phyloP scores from a whole-genome alignment of 1,140 invertebrate genomes.

The Sweltsa coloradensis region DNA sequence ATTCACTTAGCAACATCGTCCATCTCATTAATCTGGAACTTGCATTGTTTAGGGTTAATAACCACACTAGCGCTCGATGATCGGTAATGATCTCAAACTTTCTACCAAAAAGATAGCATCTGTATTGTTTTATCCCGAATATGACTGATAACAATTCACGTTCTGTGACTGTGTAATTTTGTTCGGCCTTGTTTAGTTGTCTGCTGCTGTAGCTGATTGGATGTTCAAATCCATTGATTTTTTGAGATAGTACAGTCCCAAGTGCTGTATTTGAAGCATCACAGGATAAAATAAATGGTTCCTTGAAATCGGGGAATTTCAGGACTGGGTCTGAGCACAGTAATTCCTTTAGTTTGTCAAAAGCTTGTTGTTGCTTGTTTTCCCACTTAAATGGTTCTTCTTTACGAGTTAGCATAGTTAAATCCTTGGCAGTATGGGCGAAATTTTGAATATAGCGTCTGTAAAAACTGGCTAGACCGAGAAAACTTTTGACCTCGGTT shows the following conservation, averaged over 20 bases:
- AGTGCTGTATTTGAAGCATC: background rate
- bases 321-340: background rate
- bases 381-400: background rate
- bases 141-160: background rate
- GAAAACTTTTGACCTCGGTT: constrained; percentile 25
- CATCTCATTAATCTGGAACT: background rate
- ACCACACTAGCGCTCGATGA: background rate
- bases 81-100: background rate
- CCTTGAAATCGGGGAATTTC: background rate
- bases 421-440: background rate
- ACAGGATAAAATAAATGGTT: background rate
- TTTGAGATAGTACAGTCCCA: background rate
- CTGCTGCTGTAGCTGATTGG: background rate
- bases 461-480: constrained; percentile 25
- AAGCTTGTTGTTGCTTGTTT: background rate
- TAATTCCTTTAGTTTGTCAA: too few relatives aligned
- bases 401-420: background rate
- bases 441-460: constrained; percentile 25
- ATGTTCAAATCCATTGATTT: background rate
- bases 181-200: background rate
- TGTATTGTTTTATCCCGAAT: too few relatives aligned
- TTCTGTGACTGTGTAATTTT: background rate
- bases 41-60: background rate
- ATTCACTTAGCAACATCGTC: background rate
- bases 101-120: background rate